Evolutionary conservation across 2,888 invertebrate genomes (phyloP).

Genomic region (Hyppa rectilinea): DNA sequence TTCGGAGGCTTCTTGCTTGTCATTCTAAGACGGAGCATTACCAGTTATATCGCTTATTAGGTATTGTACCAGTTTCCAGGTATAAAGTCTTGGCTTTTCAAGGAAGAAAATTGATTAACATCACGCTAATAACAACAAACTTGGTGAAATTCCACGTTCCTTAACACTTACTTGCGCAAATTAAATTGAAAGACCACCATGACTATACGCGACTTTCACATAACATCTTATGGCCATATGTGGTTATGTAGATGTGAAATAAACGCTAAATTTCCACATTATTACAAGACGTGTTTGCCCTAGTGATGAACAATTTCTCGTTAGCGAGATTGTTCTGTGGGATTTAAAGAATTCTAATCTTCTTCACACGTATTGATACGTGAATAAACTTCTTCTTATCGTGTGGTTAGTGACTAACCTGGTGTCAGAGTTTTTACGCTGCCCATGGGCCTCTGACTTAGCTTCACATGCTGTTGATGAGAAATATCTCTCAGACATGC

Average conservation of each 20-base stretch:
- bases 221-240: constrained; percentile 17
- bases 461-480: no score
- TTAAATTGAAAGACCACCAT: background rate
- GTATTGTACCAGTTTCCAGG: background rate
- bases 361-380: background rate
- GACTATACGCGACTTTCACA: constrained; percentile 8
- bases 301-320: constrained; percentile 18
- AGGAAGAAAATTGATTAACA: background rate
- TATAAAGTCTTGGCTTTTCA: background rate
- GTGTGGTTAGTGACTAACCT: no score
- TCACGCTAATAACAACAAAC: background rate
- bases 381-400: no score
- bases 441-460: no score
- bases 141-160: background rate
- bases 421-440: no score
- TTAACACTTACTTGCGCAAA: background rate
- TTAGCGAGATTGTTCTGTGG: constrained; percentile 9
- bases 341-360: constrained; percentile 5
- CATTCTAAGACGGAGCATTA: background rate
- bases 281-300: constrained; percentile 29
- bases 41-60: background rate
- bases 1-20: no score
- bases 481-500: no score
- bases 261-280: constrained; percentile 24
- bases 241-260: constrained; percentile 22